Percentiles rank a stretch among this genome's conserved stretches.
Conservation (phyloP, 2,113 vertebrate genomes). For the Suncus etruscus region DNA sequence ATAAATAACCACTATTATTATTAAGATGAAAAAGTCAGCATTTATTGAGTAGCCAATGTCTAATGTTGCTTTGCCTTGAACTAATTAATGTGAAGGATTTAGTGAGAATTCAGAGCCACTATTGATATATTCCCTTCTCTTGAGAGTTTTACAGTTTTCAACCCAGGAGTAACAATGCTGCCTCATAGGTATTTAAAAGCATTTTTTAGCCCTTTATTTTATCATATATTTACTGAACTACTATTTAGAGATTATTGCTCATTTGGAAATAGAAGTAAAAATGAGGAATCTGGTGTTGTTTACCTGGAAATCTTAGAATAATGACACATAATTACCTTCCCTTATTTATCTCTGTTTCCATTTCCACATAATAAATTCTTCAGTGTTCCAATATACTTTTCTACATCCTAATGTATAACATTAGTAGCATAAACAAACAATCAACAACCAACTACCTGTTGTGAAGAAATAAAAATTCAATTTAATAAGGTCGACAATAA, state of each 20-base stretch:
- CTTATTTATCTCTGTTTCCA: neutral
- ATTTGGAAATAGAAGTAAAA: neutral
- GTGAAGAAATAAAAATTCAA: conserved; percentile 16
- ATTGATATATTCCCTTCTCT: neutral
- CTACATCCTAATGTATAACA: neutral
- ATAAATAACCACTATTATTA: neutral
- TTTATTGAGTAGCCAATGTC: neutral
- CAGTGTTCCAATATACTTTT: neutral
- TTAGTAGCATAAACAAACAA: neutral
- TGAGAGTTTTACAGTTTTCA: conserved; percentile 1
- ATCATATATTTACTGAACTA: neutral
- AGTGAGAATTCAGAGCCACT: neutral
- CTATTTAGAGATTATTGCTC: neutral
- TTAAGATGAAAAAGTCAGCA: neutral
- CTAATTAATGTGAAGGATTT: neutral
- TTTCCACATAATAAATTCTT: neutral
- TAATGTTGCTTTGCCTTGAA: neutral
- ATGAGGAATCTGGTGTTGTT: neutral
- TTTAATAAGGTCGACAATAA: neutral
- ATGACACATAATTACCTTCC: neutral
- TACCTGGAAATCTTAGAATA: neutral
- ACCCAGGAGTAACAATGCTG: neutral
- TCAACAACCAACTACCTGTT: neutral
- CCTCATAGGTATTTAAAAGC: neutral
- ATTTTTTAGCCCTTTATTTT: neutral